Conservation (phyloP, 1,140 invertebrate genomes). For the Scaptomyza montana region DNA sequence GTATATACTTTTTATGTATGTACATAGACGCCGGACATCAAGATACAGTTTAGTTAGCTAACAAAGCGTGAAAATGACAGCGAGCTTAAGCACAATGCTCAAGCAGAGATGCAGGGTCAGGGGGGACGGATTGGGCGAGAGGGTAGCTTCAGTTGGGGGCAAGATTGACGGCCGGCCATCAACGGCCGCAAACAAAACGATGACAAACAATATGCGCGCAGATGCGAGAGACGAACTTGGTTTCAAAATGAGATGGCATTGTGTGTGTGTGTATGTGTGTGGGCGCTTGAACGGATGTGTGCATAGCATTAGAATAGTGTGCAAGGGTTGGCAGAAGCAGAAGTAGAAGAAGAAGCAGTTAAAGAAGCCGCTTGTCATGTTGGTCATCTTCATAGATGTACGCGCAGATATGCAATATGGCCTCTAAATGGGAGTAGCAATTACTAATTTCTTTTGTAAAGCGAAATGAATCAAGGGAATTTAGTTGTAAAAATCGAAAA, state of each 20-base stretch:
- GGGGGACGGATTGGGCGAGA: neutral
- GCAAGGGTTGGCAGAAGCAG: neutral
- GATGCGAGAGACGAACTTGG: constrained; percentile 15
- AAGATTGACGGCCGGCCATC: constrained; percentile 53
- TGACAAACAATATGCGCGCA: constrained; percentile 67
- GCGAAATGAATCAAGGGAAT: constrained; percentile 67
- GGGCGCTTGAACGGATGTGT: constrained; percentile 34
- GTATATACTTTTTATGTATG: neutral
- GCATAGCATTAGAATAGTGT: constrained; percentile 31
- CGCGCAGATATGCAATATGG: constrained; percentile 49
- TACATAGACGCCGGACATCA: constrained; percentile 23
- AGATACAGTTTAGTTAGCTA: constrained; percentile 76
- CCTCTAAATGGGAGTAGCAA: constrained; percentile 77
- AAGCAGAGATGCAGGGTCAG: too few species aligned
- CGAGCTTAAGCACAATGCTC: constrained; percentile 48
- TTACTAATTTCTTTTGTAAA: constrained; percentile 79
- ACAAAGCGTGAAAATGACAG: constrained; percentile 80
- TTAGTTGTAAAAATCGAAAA: constrained; percentile 77
- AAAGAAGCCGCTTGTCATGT: constrained; percentile 48
- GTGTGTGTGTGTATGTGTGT: constrained; percentile 10
- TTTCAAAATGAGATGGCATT: constrained; percentile 37
- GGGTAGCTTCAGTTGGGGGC: constrained; percentile 4
- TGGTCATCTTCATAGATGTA: constrained; percentile 21
- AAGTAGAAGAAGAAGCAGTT: neutral
- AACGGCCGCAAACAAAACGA: constrained; percentile 62